These are phyloP conservation scores for Collichthys lucidus DNA, from an alignment of 2,113 vertebrate species.

Conservation along the genomic window DNA sequence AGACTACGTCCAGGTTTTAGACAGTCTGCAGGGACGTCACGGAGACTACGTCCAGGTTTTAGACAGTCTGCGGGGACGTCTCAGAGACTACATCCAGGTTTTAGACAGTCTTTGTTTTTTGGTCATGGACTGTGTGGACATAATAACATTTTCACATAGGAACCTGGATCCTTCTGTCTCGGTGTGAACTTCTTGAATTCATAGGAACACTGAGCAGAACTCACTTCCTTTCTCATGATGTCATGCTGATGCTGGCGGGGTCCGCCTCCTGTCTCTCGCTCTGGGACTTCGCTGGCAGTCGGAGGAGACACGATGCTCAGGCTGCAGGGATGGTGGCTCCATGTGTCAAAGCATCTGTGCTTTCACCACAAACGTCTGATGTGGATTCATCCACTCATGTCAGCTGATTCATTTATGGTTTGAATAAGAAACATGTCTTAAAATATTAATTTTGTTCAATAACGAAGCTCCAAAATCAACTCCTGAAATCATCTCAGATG, in stretches of 20 bases:
- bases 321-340: conserved; percentile 54
- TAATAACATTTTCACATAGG: neutral
- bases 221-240: conserved; percentile 78
- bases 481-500: neutral
- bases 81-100: no score
- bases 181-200: conserved; percentile 47
- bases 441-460: neutral
- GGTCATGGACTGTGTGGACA: neutral
- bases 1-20: no score
- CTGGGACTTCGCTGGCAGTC: conserved; percentile 55
- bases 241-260: conserved; percentile 67
- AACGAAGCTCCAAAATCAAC: no score
- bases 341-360: conserved; percentile 45
- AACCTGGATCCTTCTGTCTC: conserved; percentile 19
- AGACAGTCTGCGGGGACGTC: no score
- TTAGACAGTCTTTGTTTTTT: no score
- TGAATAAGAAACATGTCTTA: neutral
- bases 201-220: conserved; percentile 47
- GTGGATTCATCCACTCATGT: neutral
- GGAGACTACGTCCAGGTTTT: no score
- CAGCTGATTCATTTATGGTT: neutral
- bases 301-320: conserved; percentile 43
- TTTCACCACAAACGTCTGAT: conserved; percentile 32
- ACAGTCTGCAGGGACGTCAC: no score
- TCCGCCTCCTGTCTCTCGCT: conserved; percentile 54